Conservation (phyloP, 2,888 invertebrate genomes). For the Epirrhoe tristata region DNA sequence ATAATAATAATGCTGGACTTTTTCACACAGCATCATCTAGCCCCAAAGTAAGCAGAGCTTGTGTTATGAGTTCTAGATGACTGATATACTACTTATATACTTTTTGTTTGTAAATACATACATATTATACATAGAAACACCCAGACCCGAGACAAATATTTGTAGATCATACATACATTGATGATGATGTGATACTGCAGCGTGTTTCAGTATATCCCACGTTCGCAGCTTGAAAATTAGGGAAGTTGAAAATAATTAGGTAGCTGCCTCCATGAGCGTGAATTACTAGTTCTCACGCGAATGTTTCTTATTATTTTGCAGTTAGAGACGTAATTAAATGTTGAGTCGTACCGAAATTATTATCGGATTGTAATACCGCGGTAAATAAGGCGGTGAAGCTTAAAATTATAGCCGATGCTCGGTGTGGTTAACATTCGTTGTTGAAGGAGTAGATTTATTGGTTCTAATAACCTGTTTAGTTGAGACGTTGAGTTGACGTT, state of each 20-base stretch:
- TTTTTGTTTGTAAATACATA: too few species aligned
- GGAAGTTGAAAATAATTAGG: conserved; percentile 72
- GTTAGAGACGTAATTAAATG: conserved; percentile 76
- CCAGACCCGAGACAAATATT: too few species aligned
- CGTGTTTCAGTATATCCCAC: conserved; percentile 33
- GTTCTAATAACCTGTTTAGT: background rate
- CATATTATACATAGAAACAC: too few species aligned
- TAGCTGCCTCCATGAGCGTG: conserved; percentile 64
- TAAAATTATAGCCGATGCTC: conserved; percentile 39
- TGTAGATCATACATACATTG: too few species aligned
- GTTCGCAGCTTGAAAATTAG: conserved; percentile 65
- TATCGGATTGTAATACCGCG: conserved; percentile 58
- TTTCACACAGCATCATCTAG: too few species aligned
- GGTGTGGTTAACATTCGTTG: conserved; percentile 23
- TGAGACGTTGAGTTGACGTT: background rate
- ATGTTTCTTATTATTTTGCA: conserved; percentile 77
- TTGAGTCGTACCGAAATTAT: conserved; percentile 66
- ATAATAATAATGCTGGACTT: too few species aligned
- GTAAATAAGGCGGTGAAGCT: conserved; percentile 41
- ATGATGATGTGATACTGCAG: background rate
- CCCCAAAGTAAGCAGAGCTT: too few species aligned
- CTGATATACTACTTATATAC: too few species aligned
- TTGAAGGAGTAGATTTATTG: conserved; percentile 12
- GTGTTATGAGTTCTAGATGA: too few species aligned
- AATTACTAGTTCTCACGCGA: conserved; percentile 74